Conservation (phyloP, 2,113 vertebrate genomes). For the Tachysurus vachellii region DNA sequence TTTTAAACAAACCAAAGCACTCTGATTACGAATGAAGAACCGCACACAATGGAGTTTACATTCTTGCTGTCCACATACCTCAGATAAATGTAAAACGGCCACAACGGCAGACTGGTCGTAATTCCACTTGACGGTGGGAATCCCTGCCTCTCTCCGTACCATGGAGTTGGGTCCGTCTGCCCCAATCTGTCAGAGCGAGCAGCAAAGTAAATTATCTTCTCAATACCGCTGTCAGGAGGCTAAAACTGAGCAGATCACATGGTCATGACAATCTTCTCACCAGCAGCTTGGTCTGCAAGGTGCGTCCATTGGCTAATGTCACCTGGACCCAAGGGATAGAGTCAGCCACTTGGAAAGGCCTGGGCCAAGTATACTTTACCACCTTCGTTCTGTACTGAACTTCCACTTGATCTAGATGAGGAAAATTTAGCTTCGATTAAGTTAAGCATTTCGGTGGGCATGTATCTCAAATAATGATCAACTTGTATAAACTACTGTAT, state of each 20-base stretch:
- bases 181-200: constrained; percentile 78
- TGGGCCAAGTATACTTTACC: constrained; percentile 84
- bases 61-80: constrained; percentile 69
- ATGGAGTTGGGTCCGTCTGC: constrained; percentile 92
- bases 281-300: constrained; percentile 88
- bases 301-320: constrained; percentile 85
- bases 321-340: constrained; percentile 90
- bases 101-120: constrained; percentile 96
- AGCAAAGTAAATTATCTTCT: not conserved
- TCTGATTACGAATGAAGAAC: constrained; percentile 14
- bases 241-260: not conserved
- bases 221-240: not conserved
- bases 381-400: constrained; percentile 89
- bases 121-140: constrained; percentile 84
- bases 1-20: constrained; percentile 19
- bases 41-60: constrained; percentile 23
- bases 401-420: constrained; percentile 79
- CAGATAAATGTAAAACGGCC: constrained; percentile 90
- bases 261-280: constrained; percentile 71
- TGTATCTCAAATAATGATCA: not conserved
- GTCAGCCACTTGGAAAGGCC: constrained; percentile 70
- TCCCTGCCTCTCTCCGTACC: constrained; percentile 81
- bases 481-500: constrained; percentile 11
- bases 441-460: not conserved
- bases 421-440: not conserved